Conservation (phyloP, 2,797 vertebrate species). For the Pteronotus mesoamericanus region DNA sequence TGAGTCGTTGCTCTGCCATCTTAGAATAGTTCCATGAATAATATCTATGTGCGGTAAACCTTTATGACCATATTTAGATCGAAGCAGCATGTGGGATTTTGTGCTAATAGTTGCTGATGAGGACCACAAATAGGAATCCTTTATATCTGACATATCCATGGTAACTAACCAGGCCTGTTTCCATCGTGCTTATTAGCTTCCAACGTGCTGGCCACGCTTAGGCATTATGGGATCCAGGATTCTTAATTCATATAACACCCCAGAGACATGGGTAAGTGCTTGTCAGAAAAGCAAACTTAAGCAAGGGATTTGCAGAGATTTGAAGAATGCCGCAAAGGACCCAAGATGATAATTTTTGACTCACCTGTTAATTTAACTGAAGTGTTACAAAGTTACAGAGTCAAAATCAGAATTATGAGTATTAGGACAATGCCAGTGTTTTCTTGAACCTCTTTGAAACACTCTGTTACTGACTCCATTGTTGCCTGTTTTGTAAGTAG, state of each 20-base stretch:
- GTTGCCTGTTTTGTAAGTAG: not conserved
- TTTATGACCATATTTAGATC: constrained; percentile 47
- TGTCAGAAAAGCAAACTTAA: constrained; percentile 46
- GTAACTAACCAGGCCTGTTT: constrained; percentile 48
- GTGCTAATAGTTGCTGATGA: constrained; percentile 37
- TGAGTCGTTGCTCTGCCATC: not conserved
- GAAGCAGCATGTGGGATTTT: constrained; percentile 27
- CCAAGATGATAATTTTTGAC: constrained; percentile 31
- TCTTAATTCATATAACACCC: constrained; percentile 18
- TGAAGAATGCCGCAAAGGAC: constrained; percentile 20
- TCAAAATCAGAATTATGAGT: not conserved
- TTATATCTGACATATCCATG: constrained; percentile 39
- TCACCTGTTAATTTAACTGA: constrained; percentile 22
- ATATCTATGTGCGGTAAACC: constrained; percentile 20
- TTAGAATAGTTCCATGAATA: not conserved
- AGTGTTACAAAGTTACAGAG: not conserved
- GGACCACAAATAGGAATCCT: constrained; percentile 34
- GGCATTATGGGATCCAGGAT: constrained; percentile 1
- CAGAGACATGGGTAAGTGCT: constrained; percentile 27
- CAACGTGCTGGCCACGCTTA: constrained; percentile 33
- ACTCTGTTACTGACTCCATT: not conserved
- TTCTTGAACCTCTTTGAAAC: not conserved
- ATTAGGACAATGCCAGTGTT: constrained; percentile 20
- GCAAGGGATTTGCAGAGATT: constrained; percentile 42
- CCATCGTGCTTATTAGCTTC: constrained; percentile 41